These are phyloP conservation scores for Eurytoma californica DNA, from an alignment of 2,888 invertebrate species.

Conservation along the genomic window DNA sequence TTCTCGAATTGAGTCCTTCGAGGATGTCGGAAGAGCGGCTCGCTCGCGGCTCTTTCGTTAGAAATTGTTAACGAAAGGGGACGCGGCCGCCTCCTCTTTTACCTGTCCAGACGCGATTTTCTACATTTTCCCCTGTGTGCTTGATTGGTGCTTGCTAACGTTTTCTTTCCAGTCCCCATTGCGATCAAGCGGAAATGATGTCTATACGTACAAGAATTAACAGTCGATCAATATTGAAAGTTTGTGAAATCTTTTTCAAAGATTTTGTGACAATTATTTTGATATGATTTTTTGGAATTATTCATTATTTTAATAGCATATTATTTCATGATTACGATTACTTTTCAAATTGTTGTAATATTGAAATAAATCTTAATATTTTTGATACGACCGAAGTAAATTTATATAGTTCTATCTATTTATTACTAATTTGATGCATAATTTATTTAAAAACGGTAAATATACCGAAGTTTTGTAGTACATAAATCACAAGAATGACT, in stretches of 20 bases:
- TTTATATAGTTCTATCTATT: no score
- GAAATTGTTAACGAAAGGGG: slow-evolving; percentile 41
- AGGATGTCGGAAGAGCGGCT: not conserved
- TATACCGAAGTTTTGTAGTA: no score
- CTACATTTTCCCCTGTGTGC: not conserved
- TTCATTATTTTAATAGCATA: no score
- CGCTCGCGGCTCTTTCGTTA: slow-evolving; percentile 34
- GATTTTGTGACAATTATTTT: no score
- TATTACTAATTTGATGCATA: no score
- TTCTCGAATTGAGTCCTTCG: slow-evolving; percentile 50
- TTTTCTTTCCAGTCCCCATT: slow-evolving; percentile 1
- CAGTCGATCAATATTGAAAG: not conserved
- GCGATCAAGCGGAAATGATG: slow-evolving; percentile 7
- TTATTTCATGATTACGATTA: no score
- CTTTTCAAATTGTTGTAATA: no score
- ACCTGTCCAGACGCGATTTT: slow-evolving; percentile 26
- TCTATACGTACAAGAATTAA: not conserved
- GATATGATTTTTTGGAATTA: no score
- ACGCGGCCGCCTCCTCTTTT: slow-evolving; percentile 13
- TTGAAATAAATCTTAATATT: no score
- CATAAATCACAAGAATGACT: not conserved
- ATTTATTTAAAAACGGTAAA: no score
- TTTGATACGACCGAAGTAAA: no score
- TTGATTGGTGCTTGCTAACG: slow-evolving; percentile 8
- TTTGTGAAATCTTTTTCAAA: no score